Evolutionary conservation across 2,797 vertebrate species (phyloP), one percentile per base, ranked within the genome.

Genomic region (Pampus argenteus): DNA sequence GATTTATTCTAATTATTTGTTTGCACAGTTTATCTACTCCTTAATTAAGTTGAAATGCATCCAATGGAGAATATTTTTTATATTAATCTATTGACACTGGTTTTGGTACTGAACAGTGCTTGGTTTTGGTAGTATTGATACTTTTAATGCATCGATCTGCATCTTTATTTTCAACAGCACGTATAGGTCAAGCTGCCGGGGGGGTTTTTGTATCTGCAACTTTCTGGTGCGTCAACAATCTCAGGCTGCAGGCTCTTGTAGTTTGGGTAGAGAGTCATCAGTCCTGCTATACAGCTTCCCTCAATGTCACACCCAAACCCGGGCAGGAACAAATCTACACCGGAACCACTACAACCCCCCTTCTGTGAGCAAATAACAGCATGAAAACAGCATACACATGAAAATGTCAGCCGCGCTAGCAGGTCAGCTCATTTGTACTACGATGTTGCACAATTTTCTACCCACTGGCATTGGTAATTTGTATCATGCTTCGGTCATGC

Each of bases 281-380:
- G 20, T 2, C 45, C 29, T 28, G 18, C n/a, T 26, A 3, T 48
- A 2, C 17, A 26, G 2, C 56, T 8, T 8, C 9, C 11, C 48
- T 25, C 48, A 2, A 11, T 23, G 9, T 31, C 65, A 36, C 26
- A 52, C 11, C 11, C 67, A 54, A 67, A 7, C 71, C 18, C 42
- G 4, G 25, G 23, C 58, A 62, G 47, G 5, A 74, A 55, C 67
- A 88, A 58, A 72, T 78, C 66, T 34, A 26, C 58, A 26, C 61
- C 38, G 3, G 68, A 79, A 62, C 26, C 36, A 18, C 56, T n/a
- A 66, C 58, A 28, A 23, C n/a, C 59, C 28, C 56, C 54, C 50
- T 17, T 44, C 17, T 58, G 40, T 48, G 55, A 75, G 26, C 17
- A 2, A 45, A 49, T 22, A 71, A 29, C 72, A 67, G 72, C 61